Evolutionary conservation across 2,113 vertebrate genomes (phyloP), one percentile per base, ranked within the genome.

Genomic region (Lepus europaeus): DNA sequence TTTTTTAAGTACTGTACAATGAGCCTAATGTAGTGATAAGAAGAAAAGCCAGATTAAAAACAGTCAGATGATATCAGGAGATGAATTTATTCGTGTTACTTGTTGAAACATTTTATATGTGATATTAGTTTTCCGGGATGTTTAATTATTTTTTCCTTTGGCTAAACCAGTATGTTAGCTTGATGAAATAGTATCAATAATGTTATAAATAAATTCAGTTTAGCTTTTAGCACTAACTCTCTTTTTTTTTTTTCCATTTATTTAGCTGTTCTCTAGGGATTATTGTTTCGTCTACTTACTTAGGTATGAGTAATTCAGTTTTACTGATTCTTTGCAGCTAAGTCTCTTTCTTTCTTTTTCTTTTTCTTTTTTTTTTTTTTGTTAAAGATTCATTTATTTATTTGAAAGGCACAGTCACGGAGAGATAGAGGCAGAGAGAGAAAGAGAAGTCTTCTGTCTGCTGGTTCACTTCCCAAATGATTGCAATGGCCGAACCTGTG

Each of bases 221-320:
- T 74, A 91, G 39, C 10, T 53, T 94, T 96, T 93, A 84, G 51
- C 72, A 80, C 76, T 23, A 94, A 25, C 5, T 39, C 39, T 39
- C 39, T 39, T 92, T 92, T 85, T 70, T 36, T 22, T 56, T 92
- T 92, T 85, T 70, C 36, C 66, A 72, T 56, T 90, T 93, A 72
- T 81, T 22, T 36, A 96, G 31, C 49, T 77, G 19, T 95, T 94
- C 72, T 95, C 23, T 51, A 27, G 73, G 20, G 12, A 80, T 56
- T 36, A 31, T 88, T 84, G 25, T 82, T 96, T 90, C 63, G 6
- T 63, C 69, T 61, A 69, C n/a, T 39, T 84, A 95, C 87, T 74
- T 61, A 92, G 59, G 92, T 96, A 72, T 92, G 45, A 86, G 61
- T 95, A 96, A 69, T 70, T 97, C 56, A 85, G 53, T 89, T 95